phyloP scores from a whole-genome alignment of 1,140 invertebrate genomes.

The Ooceraea biroi region DNA sequence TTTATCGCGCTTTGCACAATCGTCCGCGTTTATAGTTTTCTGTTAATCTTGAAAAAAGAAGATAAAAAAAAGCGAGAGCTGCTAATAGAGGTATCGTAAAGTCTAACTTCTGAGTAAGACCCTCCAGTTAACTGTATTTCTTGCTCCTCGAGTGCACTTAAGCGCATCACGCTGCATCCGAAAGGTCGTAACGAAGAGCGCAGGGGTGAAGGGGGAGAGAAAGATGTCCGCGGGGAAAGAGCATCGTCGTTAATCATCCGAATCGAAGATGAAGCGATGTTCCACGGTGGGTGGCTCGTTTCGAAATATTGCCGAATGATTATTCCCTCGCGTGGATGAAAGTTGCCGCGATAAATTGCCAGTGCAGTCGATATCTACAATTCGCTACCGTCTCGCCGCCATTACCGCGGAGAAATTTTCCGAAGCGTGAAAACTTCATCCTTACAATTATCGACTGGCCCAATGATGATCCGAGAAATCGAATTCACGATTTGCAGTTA shows the following conservation, averaged over 20 bases:
- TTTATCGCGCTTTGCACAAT: neutral
- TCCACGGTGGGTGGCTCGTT: constrained; percentile 44
- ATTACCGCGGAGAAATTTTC: constrained; percentile 56
- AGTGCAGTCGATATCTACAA: constrained; percentile 33
- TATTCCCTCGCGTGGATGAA: constrained; percentile 58
- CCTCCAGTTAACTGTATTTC: constrained; percentile 16
- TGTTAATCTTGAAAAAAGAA: neutral
- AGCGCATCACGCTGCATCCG: constrained; percentile 18
- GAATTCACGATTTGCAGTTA: neutral
- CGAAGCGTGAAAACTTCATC: constrained; percentile 12
- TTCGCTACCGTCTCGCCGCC: constrained; percentile 30
- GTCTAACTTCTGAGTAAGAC: neutral
- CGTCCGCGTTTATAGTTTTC: neutral
- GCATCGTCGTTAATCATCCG: constrained; percentile 52
- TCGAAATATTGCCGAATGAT: constrained; percentile 70
- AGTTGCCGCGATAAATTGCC: constrained; percentile 64
- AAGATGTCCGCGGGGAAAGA: neutral
- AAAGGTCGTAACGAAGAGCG: constrained; percentile 38
- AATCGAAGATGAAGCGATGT: constrained; percentile 39
- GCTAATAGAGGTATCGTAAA: constrained; percentile 10
- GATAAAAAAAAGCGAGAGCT: neutral
- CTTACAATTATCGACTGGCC: neutral
- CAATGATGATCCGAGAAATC: neutral
- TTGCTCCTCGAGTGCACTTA: constrained; percentile 9
- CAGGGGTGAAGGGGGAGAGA: neutral